A percentile compares a stretch with the other conserved stretches of the same genome.
These are phyloP conservation scores for Clavelina lepadiformis DNA, from an alignment of 23 tunicate species.

Conservation along the genomic window DNA sequence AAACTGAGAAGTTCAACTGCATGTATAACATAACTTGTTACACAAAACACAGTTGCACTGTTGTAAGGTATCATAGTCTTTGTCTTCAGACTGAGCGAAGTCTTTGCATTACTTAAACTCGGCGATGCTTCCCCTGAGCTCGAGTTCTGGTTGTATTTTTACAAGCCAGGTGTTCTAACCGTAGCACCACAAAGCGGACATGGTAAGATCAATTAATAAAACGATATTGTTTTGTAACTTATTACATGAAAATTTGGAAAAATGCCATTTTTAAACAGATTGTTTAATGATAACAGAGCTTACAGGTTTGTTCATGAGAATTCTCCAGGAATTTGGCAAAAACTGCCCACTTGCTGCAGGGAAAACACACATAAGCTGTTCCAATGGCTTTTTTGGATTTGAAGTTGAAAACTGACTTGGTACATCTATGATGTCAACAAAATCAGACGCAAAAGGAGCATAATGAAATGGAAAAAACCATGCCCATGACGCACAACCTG, in stretches of 20 bases:
- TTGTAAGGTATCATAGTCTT: too few relatives aligned
- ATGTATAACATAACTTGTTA: neutral
- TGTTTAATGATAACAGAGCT: slow-evolving; percentile 15
- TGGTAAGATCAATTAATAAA: too few relatives aligned
- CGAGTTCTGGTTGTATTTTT: too few relatives aligned
- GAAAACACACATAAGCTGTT: slow-evolving; percentile 99
- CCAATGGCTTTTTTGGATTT: slow-evolving; percentile 84
- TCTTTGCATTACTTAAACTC: too few relatives aligned
- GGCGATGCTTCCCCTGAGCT: too few relatives aligned
- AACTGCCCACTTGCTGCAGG: slow-evolving; percentile 99
- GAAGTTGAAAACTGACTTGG: slow-evolving; percentile 64
- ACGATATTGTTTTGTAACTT: too few relatives aligned
- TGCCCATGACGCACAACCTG: slow-evolving; percentile 96
- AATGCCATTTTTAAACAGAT: too few relatives aligned
- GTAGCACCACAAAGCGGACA: too few relatives aligned
- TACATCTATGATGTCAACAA: slow-evolving; percentile 61
- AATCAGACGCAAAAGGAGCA: slow-evolving; percentile 98
- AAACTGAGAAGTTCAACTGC: neutral
- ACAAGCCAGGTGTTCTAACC: too few relatives aligned
- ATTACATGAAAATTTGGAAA: too few relatives aligned
- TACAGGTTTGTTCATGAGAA: slow-evolving; percentile 86
- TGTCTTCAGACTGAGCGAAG: too few relatives aligned
- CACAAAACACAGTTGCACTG: too few relatives aligned
- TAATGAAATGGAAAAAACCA: slow-evolving; percentile 98
- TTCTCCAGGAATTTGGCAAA: slow-evolving; percentile 84